phyloP scores from a whole-genome alignment of 2,113 vertebrate species.

The Misgurnus mizolepis region DNA sequence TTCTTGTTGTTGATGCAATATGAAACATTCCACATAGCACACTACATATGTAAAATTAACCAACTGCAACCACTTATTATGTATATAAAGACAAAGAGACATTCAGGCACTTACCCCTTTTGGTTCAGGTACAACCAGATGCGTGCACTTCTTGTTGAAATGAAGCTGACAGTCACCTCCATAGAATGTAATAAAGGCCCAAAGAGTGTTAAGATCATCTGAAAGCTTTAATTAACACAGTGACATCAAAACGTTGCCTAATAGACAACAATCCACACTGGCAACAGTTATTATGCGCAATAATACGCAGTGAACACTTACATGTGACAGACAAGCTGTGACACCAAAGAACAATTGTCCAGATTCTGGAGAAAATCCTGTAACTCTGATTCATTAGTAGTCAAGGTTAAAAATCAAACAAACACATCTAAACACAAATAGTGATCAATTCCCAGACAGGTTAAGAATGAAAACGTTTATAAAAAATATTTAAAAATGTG shows the following conservation, averaged over 20 bases:
- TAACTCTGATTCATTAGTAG: slow-evolving; percentile 78
- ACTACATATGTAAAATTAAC: not conserved
- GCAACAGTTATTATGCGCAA: too few relatives aligned
- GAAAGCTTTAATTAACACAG: slow-evolving; percentile 76
- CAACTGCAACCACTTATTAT: not conserved
- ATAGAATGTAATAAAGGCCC: slow-evolving; percentile 96
- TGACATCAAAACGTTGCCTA: too few relatives aligned
- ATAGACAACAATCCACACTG: not conserved
- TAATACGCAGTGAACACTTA: slow-evolving; percentile 57
- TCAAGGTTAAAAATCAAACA: slow-evolving; percentile 71
- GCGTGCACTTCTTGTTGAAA: slow-evolving; percentile 93
- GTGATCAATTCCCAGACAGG: not conserved
- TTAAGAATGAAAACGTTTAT: not conserved
- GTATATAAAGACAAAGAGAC: not conserved
- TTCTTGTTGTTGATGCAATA: not conserved
- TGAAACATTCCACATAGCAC: not conserved
- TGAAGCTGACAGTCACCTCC: slow-evolving; percentile 92
- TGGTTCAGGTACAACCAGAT: slow-evolving; percentile 91
- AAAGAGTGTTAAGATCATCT: slow-evolving; percentile 87
- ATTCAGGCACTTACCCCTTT: slow-evolving; percentile 84
- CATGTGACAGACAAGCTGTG: slow-evolving; percentile 91
- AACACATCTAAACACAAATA: not conserved
- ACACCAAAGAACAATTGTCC: slow-evolving; percentile 95
- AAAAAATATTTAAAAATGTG: too few relatives aligned
- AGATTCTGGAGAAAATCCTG: slow-evolving; percentile 94